Base-by-base conservation (phyloP, 2,888 invertebrate genomes). In the Leptopilina myrica region DNA sequence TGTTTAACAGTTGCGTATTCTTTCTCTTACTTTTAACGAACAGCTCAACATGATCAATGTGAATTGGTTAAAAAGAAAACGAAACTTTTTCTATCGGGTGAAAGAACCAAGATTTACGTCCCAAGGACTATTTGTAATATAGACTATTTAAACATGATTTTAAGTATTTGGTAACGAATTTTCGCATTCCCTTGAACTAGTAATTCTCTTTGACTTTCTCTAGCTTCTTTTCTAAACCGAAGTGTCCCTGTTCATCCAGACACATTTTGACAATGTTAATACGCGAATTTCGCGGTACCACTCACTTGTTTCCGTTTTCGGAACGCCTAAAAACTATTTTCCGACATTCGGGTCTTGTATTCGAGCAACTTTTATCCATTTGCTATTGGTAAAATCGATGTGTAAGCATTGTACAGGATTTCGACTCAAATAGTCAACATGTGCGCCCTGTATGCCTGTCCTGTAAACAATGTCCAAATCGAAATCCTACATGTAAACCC, bases 1-100 rank as follows among this genome's bases (percentile, higher is more conserved):
- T 78, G 2, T 84, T 87, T 20, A 92, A 78, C 9, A 91, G 69
- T 73, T 90, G 85, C 6, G 80, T 79, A 77, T 91, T 90, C 14
- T 87, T 87, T 5, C 77, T 83, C 6, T 80, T 84, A 43, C 86
- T 88, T 46, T 82, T 86, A 4, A 85, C 84, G 80, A 91, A 92
- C 14, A 90, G 91, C 12, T 91, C 91, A 5, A 92, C 78, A 8
- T 66, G 66, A 43, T 66, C 43, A 0, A 66, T 12, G 15, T 66
- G 66, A 14, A 43, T 66, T 0, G 43, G 43, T 76, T 91, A 87
- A 62, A 92, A 91, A 0, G 91, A 92, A 5, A 86, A 82, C 0
- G 84, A 77, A 11, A 87, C 84, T 76, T 92, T 92, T n/a, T 87
- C 86, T 40, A 92, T 92, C 0, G 91, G 89, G 76, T 91, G 87